phyloP scores from a whole-genome alignment of 2,888 invertebrate genomes.

The Cantharis flavilabris region DNA sequence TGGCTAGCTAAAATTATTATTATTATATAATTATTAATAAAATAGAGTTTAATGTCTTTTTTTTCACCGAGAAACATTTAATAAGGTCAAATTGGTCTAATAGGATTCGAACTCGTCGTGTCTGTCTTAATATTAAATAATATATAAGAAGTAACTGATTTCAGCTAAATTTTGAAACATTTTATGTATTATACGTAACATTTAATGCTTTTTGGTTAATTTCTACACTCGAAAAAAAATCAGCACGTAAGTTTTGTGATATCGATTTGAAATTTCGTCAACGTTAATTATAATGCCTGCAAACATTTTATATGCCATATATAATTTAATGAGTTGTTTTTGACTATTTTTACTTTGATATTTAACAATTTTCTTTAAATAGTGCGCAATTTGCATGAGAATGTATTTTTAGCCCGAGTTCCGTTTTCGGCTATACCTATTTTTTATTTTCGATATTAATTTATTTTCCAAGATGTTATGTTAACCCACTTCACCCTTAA shows the following conservation, averaged over 20 bases:
- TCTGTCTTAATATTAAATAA: too few species aligned
- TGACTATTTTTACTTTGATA: neutral
- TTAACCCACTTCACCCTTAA: neutral
- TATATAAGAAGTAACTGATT: too few species aligned
- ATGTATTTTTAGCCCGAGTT: neutral
- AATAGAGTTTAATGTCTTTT: neutral
- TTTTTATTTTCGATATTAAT: neutral
- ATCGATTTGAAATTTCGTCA: neutral
- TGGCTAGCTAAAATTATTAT: neutral
- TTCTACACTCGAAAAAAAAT: neutral
- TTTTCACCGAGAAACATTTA: neutral
- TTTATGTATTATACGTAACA: neutral
- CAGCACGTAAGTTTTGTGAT: neutral
- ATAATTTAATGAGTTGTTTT: neutral
- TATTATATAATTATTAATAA: neutral
- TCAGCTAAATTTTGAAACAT: neutral
- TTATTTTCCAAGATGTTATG: neutral
- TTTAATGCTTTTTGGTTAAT: neutral
- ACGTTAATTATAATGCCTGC: neutral
- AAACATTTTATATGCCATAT: neutral
- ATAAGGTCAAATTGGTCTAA: neutral
- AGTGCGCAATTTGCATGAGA: neutral
- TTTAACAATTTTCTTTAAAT: neutral
- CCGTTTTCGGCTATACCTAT: neutral
- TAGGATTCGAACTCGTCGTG: too few species aligned